Conservation (phyloP, 1,140 invertebrate genomes). For the Mizuhopecten yessoensis region DNA sequence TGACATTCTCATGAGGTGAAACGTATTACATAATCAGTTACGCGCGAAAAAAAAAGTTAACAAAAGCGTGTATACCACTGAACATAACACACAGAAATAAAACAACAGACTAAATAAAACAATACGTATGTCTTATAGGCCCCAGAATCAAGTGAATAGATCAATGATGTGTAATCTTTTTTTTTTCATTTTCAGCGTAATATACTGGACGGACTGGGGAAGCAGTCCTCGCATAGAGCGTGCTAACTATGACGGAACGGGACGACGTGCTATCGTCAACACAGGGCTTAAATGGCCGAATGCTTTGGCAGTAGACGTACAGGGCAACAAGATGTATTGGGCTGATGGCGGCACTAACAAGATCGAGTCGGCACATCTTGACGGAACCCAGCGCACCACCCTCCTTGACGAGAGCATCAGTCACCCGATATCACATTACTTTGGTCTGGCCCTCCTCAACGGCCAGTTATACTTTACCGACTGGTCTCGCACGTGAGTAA, state of each 20-base stretch:
- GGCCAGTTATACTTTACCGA: constrained; percentile 80
- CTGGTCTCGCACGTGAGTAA: constrained; percentile 71
- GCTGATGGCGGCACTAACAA: constrained; percentile 65
- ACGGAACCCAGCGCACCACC: constrained; percentile 71
- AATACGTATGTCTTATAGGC: too few relatives aligned
- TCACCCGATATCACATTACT: constrained; percentile 87
- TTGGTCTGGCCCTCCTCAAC: constrained; percentile 88
- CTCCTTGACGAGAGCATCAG: constrained; percentile 86
- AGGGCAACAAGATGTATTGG: constrained; percentile 70
- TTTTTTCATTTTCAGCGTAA: constrained; percentile 66
- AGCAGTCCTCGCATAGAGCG: constrained; percentile 97
- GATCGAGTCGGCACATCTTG: constrained; percentile 77
- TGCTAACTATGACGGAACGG: constrained; percentile 95
- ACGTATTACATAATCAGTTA: too few relatives aligned
- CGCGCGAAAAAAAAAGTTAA: too few relatives aligned
- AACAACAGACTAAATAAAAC: too few relatives aligned
- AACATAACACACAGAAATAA: too few relatives aligned
- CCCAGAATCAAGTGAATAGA: too few relatives aligned
- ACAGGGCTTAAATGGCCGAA: constrained; percentile 77
- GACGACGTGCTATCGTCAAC: constrained; percentile 64
- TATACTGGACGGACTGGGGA: constrained; percentile 99
- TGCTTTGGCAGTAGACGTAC: constrained; percentile 69
- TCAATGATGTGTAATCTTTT: too few relatives aligned
- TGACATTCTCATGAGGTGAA: too few relatives aligned
- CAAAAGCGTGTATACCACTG: too few relatives aligned